Conservation (phyloP, 1,140 invertebrate genomes). For the Micrasema minimum region DNA sequence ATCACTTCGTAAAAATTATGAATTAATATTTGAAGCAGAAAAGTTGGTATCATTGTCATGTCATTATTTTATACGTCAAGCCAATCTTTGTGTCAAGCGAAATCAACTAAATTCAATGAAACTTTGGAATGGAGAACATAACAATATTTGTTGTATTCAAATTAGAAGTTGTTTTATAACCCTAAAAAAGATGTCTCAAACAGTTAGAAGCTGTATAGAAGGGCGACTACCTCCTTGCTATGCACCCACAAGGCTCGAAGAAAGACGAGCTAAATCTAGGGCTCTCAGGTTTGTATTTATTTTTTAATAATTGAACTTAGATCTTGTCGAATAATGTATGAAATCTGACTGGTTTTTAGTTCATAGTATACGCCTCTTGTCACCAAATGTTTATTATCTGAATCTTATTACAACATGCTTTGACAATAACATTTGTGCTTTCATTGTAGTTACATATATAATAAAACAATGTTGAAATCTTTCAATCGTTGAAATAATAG, state of each 20-base stretch:
- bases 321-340: not conserved
- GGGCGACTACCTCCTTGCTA: constrained; percentile 80
- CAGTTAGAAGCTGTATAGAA: constrained; percentile 59
- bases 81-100: too few species aligned
- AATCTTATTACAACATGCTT: not conserved
- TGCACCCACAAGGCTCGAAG: constrained; percentile 75
- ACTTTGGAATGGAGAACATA: constrained; percentile 2
- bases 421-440: too few species aligned
- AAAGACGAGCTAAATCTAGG: constrained; percentile 74
- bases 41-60: constrained; percentile 2
- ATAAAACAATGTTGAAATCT: too few species aligned
- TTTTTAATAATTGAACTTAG: not conserved
- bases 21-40: not conserved
- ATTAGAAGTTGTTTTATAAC: constrained; percentile 24
- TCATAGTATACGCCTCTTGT: not conserved
- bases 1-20: too few species aligned
- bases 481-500: too few species aligned
- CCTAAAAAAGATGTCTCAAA: constrained; percentile 57
- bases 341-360: not conserved
- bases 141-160: constrained; percentile 32
- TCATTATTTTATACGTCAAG: constrained; percentile 1
- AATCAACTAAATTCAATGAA: too few species aligned
- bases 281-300: constrained; percentile 63
- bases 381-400: not conserved
- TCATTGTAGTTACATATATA: too few species aligned